Evolutionary conservation across 2,888 invertebrate genomes (phyloP), one percentile per base, ranked within the genome.

Genomic region (Isotomurus palustris): DNA sequence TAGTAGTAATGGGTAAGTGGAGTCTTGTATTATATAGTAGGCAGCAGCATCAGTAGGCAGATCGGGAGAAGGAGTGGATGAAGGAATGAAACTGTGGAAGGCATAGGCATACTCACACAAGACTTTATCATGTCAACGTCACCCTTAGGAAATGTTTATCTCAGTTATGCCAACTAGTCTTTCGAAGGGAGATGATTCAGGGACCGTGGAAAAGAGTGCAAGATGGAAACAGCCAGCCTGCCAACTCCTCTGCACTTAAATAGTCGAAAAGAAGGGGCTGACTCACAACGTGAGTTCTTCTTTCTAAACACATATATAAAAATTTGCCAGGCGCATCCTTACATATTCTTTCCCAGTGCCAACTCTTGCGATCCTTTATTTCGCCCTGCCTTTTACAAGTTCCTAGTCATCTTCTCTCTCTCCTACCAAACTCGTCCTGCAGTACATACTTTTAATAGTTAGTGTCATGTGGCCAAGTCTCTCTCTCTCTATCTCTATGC

Each of bases 301-400:
- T n/a, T n/a, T n/a, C 14, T 38, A 8, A 17, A 8, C 8, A 32
- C 32, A 14, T 4, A 38, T 5, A 17, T 19, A 14, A 38, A 38
- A 54, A 45, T 54, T 54, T 38, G 54, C 47, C 54, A 47, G 54
- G 54, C 54, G 54, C 54, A 54, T 54, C 54, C 24, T 54, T 48
- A 38, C 24, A 38, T n/a, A n/a, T 28, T 27, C 45, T 40, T 48
- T 40, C 48, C 47, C 44, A 27, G 44, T 53, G n/a, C 35, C 53
- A 53, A 45, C 53, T 35, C 38, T 38, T 17, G 32, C 8, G 32
- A 14, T 10, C 8, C 8, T 32, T 10, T 14, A 32, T 14, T 10
- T 14, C 14, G 32, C 14, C 32, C 32, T n/a, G n/a, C n/a, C n/a
- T n/a, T n/a, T n/a, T n/a, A n/a, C n/a, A n/a, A n/a, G n/a, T n/a